A percentile compares a stretch with the other conserved stretches of the same genome.
These are phyloP conservation scores for Thinocorus orbignyianus DNA, from an alignment of 2,113 vertebrate species.

Conservation along the genomic window DNA sequence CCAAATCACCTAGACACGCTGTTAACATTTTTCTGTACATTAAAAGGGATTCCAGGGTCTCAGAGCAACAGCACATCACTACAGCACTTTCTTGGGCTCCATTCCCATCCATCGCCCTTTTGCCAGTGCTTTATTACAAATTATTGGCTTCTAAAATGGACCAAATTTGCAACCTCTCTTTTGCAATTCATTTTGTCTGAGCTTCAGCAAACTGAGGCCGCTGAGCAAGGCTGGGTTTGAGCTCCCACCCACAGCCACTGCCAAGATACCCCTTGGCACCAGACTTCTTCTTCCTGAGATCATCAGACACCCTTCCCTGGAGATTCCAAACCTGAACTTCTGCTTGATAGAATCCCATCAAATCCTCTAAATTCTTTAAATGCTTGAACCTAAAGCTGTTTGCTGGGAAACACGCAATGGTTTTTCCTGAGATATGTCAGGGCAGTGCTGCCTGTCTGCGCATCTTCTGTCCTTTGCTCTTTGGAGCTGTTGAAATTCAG, in stretches of 20 bases:
- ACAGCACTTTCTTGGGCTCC: not conserved
- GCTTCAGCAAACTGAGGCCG: not conserved
- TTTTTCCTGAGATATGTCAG: not conserved
- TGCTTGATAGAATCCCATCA: not conserved
- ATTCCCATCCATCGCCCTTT: not conserved
- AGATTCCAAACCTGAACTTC: not conserved
- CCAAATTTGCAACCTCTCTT: not conserved
- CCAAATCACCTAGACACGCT: not conserved
- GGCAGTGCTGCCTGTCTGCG: not conserved
- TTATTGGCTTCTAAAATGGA: not conserved
- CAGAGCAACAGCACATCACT: not conserved
- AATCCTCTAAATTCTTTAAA: not conserved
- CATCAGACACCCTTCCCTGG: not conserved
- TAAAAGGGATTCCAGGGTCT: not conserved
- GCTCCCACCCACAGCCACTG: not conserved
- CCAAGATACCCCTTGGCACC: not conserved
- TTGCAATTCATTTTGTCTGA: not conserved
- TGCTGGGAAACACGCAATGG: fast-evolving
- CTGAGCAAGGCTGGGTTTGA: not conserved
- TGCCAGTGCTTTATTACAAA: not conserved
- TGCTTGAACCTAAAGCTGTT: not conserved
- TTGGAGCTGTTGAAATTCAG: not conserved
- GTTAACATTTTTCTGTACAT: not conserved
- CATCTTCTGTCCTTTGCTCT: not conserved
- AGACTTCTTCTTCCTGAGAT: not conserved